A percentile compares a stretch with the other conserved stretches of the same genome.
These are phyloP conservation scores for Parazoanthus atlanticus DNA, from an alignment of 92 coral and sea anemone species.

Conservation along the genomic window DNA sequence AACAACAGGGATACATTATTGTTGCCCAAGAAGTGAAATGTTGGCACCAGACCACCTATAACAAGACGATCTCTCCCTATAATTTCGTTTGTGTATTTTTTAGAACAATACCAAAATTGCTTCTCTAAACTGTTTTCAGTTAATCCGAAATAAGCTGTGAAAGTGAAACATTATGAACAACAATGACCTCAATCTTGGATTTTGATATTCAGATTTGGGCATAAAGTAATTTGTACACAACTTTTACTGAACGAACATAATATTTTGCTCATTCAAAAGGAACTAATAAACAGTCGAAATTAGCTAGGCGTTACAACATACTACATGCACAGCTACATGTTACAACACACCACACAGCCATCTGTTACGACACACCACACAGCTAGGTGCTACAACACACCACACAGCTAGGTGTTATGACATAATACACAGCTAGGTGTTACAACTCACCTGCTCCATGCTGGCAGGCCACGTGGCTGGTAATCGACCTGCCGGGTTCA, in stretches of 20 bases:
- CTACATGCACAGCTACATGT: too few relatives aligned
- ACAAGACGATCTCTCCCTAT: too few relatives aligned
- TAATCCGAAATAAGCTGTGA: neutral
- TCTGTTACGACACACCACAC: neutral
- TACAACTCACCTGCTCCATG: constrained; percentile 48
- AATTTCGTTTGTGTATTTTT: neutral
- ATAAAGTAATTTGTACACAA: too few relatives aligned
- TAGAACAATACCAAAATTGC: neutral
- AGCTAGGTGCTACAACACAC: neutral
- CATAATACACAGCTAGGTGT: neutral
- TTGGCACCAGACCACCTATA: too few relatives aligned
- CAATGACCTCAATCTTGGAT: neutral
- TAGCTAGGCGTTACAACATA: too few relatives aligned
- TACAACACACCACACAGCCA: neutral
- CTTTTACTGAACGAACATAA: too few relatives aligned
- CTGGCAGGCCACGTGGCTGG: constrained; percentile 56
- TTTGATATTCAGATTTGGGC: neutral
- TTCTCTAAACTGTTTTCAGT: neutral
- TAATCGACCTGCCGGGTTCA: constrained; percentile 57
- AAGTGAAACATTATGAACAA: neutral
- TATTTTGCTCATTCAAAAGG: too few relatives aligned
- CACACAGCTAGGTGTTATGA: too few relatives aligned
- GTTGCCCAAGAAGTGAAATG: too few relatives aligned
- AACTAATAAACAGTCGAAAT: too few relatives aligned
- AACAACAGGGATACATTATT: too few relatives aligned